Base-by-base conservation (phyloP, 2,113 vertebrate genomes). In the Climacteris rufus region DNA sequence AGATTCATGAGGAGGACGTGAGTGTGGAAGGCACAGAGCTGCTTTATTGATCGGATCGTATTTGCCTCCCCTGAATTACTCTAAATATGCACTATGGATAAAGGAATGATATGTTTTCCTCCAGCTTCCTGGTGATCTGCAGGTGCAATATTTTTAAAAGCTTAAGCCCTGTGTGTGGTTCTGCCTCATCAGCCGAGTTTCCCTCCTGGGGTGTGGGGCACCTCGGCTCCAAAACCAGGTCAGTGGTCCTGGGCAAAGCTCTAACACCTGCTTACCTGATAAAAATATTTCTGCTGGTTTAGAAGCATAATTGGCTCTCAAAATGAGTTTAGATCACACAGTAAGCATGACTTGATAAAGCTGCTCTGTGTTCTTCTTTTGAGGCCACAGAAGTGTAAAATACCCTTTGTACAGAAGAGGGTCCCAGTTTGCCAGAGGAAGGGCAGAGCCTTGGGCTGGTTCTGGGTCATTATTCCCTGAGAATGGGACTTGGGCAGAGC, bases 1-100 rank as follows among this genome's bases (percentile, higher is more conserved):
- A 96, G 97, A 97, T 98, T 98, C 96, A 96, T 91, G 96, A 95
- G 96, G 72, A 93, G 94, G 97, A 95, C 80, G 23, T 82, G 87
- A 86, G 91, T 31, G 93, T 74, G 87, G 96, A 92, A 95, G 94
- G 97, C 83, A 37, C 50, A 83, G 79, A 90, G 95, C 92, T 87
- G 86, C 88, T 94, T 97, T 97, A 97, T 97, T 95, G 97, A 96
- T 96, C 91, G 52, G 74, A 35, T 40, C 17, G 4, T 72, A n/a
- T 95, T 96, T 97, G 91, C 71, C 94, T 97, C 65, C 75, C 88
- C 87, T 77, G 96, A 96, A 97, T 96, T 89, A 45, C 97, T 91
- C 65, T 79, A 49, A 94, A 68, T 69, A 87, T 50, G 91, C 42
- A 28, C 93, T 31, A 15, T 10, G 79, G 90, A 80, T 83, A 63